Conservation (phyloP, 2,888 invertebrate genomes). For the Byasa hedistus region DNA sequence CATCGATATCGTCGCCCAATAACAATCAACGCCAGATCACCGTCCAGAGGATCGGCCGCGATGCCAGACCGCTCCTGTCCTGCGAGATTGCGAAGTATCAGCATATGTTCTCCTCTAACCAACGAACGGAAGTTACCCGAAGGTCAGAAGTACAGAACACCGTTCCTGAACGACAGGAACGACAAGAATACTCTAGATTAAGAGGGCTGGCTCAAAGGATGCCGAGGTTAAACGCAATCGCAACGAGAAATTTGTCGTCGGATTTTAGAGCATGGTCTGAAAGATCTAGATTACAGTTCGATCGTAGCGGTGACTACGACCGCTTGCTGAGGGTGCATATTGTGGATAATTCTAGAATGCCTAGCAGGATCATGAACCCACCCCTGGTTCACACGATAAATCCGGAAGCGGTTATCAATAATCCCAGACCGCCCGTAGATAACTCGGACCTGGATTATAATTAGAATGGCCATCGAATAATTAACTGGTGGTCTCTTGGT, state of each 20-base stretch:
- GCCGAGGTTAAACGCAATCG: constrained; percentile 55
- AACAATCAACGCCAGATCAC: constrained; percentile 71
- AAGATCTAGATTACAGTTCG: constrained; percentile 43
- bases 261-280: constrained; percentile 61
- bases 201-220: constrained; percentile 60
- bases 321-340: constrained; percentile 59
- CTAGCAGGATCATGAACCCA: constrained; percentile 43
- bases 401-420: constrained; percentile 44
- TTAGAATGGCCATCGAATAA: constrained; percentile 13
- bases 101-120: constrained; percentile 62
- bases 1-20: constrained; percentile 42
- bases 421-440: constrained; percentile 42
- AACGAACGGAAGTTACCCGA: constrained; percentile 41
- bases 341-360: constrained; percentile 54
- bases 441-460: constrained; percentile 48
- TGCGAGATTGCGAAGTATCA: constrained; percentile 74
- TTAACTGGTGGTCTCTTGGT: not conserved
- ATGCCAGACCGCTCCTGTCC: constrained; percentile 75
- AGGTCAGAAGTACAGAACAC: constrained; percentile 45
- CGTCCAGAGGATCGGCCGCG: constrained; percentile 79
- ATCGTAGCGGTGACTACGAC: constrained; percentile 56
- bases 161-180: constrained; percentile 51
- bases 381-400: constrained; percentile 44
- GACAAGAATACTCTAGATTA: constrained; percentile 56
- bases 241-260: constrained; percentile 30